phyloP scores from a whole-genome alignment of 2,113 vertebrate species.

The Heterotilapia buettikoferi region DNA sequence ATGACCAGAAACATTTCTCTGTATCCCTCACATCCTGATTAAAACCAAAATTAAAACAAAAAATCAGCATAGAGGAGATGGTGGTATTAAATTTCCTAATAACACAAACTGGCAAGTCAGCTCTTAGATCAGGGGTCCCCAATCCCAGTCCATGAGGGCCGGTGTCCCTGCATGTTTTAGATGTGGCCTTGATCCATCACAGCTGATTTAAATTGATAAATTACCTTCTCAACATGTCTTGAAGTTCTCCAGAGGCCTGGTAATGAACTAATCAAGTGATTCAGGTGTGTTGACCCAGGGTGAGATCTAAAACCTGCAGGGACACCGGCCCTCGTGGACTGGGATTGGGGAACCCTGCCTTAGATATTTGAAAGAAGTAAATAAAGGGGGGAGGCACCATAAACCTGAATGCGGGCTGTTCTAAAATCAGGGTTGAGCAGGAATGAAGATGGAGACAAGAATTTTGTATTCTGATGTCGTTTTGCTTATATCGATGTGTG shows the following conservation, averaged over 20 bases:
- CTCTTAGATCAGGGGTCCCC: too few species aligned
- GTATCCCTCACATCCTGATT: background rate
- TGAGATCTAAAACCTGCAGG: too few species aligned
- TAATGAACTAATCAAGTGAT: too few species aligned
- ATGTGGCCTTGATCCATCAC: too few species aligned
- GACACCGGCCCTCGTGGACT: too few species aligned
- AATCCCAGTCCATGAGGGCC: too few species aligned
- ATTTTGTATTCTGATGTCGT: constrained; percentile 64
- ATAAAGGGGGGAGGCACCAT: background rate
- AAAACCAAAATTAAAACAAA: background rate
- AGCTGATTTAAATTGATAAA: too few species aligned
- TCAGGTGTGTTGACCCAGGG: too few species aligned
- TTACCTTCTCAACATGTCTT: too few species aligned
- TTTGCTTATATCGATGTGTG: constrained; percentile 56
- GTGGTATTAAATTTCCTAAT: background rate
- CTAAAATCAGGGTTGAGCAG: constrained; percentile 36
- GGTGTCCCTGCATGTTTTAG: too few species aligned
- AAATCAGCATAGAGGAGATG: background rate
- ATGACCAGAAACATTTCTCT: background rate
- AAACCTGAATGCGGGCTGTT: constrained; percentile 10
- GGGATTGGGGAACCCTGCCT: too few species aligned
- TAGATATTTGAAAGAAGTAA: background rate
- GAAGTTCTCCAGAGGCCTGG: too few species aligned
- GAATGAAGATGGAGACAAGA: constrained; percentile 6
- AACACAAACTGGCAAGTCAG: background rate